Evolutionary conservation across 2,888 invertebrate genomes (phyloP).

Genomic region (Cancer borealis): DNA sequence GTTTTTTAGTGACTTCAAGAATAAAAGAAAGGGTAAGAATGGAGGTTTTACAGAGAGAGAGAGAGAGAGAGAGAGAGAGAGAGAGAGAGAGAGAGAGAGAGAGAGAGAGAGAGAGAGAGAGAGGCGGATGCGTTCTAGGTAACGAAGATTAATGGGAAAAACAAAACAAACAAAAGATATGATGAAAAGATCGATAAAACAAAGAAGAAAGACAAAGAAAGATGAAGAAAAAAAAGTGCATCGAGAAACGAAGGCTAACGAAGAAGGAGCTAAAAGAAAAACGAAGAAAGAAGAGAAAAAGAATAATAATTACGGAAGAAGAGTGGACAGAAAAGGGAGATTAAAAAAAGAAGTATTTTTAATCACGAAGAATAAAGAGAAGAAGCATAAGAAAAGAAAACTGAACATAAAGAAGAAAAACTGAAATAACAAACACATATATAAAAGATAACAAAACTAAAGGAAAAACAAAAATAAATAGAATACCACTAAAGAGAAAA

Average conservation of each 20-base stretch:
- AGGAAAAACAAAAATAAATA: neutral
- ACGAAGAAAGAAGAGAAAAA: neutral
- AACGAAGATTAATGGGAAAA: neutral
- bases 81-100: slow-evolving; percentile 10
- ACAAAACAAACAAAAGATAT: neutral
- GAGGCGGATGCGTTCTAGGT: neutral
- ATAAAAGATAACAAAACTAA: neutral
- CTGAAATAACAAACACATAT: neutral
- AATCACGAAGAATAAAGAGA: neutral
- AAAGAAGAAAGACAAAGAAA: neutral
- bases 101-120: neutral
- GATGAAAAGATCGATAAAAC: neutral
- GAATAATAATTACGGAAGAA: neutral
- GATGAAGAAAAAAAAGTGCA: neutral
- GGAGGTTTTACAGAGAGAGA: neutral
- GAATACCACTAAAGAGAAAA: neutral
- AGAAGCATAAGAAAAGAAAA: neutral
- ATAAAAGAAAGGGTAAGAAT: neutral
- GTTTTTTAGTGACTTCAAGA: neutral
- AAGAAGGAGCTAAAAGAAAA: neutral
- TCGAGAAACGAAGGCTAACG: neutral
- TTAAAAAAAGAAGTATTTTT: slow-evolving; percentile 4
- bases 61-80: neutral
- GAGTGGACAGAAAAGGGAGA: neutral
- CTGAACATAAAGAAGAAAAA: neutral